phyloP scores from a whole-genome alignment of 2,113 vertebrate species.

The Mugil cephalus region DNA sequence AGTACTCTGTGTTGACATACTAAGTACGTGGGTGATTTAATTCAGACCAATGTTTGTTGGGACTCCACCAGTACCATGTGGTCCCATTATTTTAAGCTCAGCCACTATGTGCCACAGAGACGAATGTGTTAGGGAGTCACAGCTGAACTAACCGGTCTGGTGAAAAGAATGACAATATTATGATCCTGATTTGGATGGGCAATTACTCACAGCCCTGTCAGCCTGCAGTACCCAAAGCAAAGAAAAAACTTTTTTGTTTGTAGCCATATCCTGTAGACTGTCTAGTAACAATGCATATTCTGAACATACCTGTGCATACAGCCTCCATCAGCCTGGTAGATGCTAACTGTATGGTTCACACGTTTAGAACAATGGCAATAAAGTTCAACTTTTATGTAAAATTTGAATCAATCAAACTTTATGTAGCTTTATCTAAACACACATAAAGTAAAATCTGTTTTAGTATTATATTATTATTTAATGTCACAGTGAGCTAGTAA shows the following conservation, averaged over 20 bases:
- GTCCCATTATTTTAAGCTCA: conserved; percentile 12
- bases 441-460: too few species aligned
- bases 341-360: too few species aligned
- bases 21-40: conserved; percentile 24
- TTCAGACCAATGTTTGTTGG: conserved; percentile 3
- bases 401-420: too few species aligned
- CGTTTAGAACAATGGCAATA: too few species aligned
- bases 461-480: too few species aligned
- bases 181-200: neutral
- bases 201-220: neutral
- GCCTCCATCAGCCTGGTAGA: too few species aligned
- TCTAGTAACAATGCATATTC: too few species aligned
- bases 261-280: too few species aligned
- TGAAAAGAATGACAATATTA: neutral
- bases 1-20: conserved; percentile 14
- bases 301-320: too few species aligned
- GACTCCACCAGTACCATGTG: conserved; percentile 11
- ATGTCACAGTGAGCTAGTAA: too few species aligned
- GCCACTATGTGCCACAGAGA: neutral
- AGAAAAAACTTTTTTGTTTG: neutral
- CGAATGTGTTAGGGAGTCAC: conserved; percentile 8
- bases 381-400: too few species aligned
- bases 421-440: too few species aligned
- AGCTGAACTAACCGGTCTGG: conserved; percentile 4
- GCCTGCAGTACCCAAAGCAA: neutral